Conservation (phyloP, 2,113 vertebrate genomes). For the pig (Sus scrofa) region T2T-Sscrofa CM000824.6:133115001-133115500, state of each 20-base stretch:
- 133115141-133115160: neutral
- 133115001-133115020: neutral
- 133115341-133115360: neutral
- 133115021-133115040: neutral
- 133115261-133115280: neutral
- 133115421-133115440: neutral
- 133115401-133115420: neutral
- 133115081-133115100: neutral
- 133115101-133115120: neutral
- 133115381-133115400: neutral
- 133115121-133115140: neutral
- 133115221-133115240: neutral
- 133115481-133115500: accelerated
- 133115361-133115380: neutral
- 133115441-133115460: neutral
- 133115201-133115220: neutral
- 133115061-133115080: neutral
- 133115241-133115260: neutral
- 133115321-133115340: neutral
- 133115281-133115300: neutral
- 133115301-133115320: neutral
- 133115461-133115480: neutral
- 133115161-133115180: neutral
- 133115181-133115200: neutral
- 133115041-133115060: neutral